These are phyloP conservation scores for Sclerurus mexicanus DNA, from an alignment of 2,113 vertebrate species.

Conservation along the genomic window DNA sequence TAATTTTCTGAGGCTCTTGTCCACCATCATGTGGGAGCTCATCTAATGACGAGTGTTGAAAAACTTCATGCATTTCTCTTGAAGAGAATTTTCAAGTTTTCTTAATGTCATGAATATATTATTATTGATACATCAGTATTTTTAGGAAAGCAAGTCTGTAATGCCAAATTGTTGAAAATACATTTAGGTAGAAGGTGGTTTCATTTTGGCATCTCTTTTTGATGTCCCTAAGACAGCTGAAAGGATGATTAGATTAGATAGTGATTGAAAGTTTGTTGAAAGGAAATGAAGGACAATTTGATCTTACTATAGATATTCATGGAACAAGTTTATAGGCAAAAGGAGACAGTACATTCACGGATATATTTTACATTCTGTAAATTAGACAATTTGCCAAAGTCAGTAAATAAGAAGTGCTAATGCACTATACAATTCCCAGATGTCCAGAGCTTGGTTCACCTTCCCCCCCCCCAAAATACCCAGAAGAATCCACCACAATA, in stretches of 20 bases:
- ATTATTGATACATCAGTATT: neutral
- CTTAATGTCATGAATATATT: neutral
- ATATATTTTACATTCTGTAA: neutral
- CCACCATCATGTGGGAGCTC: neutral
- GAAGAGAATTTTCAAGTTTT: neutral
- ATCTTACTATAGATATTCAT: neutral
- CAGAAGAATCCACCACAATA: neutral
- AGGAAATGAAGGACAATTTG: neutral
- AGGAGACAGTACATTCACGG: neutral
- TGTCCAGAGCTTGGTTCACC: neutral
- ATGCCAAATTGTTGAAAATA: neutral
- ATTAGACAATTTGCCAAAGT: neutral
- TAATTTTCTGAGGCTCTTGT: neutral
- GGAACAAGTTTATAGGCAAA: neutral
- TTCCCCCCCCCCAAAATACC: fast-evolving
- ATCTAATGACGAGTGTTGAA: neutral
- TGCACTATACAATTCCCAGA: neutral
- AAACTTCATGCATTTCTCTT: neutral
- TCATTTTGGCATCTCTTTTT: neutral
- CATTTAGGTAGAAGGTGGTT: neutral
- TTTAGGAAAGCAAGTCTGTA: neutral
- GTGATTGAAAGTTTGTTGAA: neutral
- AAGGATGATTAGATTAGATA: neutral
- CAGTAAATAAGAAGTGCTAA: neutral
- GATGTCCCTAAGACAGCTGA: neutral